Percentiles rank a stretch among this genome's conserved stretches.
phyloP scores from a whole-genome alignment of 2,797 vertebrate genomes.

The Clarias laeviceps region DNA sequence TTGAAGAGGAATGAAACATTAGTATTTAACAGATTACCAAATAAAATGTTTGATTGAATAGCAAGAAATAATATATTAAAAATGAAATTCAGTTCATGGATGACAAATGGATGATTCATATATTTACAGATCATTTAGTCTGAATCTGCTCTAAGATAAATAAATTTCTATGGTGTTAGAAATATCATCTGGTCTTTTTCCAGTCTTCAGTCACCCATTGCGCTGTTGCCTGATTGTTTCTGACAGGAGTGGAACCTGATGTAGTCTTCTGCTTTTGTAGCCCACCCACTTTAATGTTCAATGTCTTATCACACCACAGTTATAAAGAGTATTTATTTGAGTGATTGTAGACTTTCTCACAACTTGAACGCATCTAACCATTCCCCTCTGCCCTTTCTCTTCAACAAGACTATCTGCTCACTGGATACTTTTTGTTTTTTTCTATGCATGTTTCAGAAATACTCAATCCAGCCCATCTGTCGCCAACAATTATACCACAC shows the following conservation, averaged over 20 bases:
- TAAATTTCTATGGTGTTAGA: background rate
- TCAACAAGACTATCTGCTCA: background rate
- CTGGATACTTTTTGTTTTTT: background rate
- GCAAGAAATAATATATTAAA: background rate
- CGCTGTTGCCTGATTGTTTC: background rate
- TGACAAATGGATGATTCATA: background rate
- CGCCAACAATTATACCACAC: background rate
- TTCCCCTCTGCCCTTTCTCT: background rate
- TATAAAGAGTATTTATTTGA: background rate
- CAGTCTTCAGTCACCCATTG: background rate
- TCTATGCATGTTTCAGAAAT: background rate
- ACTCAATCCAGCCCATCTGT: background rate
- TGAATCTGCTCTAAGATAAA: background rate
- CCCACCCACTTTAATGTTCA: background rate
- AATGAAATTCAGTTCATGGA: background rate
- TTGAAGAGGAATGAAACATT: background rate
- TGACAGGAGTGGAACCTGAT: background rate
- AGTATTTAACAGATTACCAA: background rate
- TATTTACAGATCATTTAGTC: background rate
- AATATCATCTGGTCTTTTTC: background rate
- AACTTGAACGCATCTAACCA: background rate
- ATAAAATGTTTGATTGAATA: background rate
- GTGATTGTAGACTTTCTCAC: background rate
- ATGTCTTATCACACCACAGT: background rate
- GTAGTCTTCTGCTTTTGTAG: background rate